These are phyloP conservation scores for Antheraea yamamai DNA, from an alignment of 2,888 invertebrate species.

Conservation along the genomic window DNA sequence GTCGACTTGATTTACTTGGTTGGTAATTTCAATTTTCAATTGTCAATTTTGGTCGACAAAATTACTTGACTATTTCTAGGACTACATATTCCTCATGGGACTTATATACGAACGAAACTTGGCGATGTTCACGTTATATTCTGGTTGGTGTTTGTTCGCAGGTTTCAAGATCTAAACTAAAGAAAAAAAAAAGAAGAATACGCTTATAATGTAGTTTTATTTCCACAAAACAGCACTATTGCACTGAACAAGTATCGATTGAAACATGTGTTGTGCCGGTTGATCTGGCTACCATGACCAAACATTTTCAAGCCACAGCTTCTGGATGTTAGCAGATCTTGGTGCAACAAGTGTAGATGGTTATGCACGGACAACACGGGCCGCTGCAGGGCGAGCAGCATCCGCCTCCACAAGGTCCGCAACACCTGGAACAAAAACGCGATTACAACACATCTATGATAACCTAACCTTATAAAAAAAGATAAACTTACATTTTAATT, in stretches of 20 bases:
- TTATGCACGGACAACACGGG: slow-evolving; percentile 63
- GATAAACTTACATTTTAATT: slow-evolving; percentile 47
- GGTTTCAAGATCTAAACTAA: too few relatives aligned
- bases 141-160: too few relatives aligned
- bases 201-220: slow-evolving; percentile 45
- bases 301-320: background rate
- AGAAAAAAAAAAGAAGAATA: slow-evolving; percentile 19
- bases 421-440: slow-evolving; percentile 47
- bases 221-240: slow-evolving; percentile 48
- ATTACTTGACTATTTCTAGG: too few relatives aligned
- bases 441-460: background rate
- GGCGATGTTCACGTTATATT: too few relatives aligned
- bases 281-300: background rate
- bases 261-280: slow-evolving; percentile 25
- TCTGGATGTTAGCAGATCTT: slow-evolving; percentile 62
- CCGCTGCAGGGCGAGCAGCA: slow-evolving; percentile 47
- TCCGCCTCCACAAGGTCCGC: slow-evolving; percentile 55
- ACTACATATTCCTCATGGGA: too few relatives aligned
- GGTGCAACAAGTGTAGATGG: slow-evolving; percentile 73
- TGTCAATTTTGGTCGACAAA: too few relatives aligned
- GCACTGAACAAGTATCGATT: slow-evolving; percentile 26
- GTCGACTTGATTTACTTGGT: too few relatives aligned
- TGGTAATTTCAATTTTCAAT: too few relatives aligned
- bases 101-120: too few relatives aligned
- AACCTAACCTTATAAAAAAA: background rate